phyloP scores from a whole-genome alignment of 1,140 invertebrate genomes.

The Ganaspis sp. region DNA sequence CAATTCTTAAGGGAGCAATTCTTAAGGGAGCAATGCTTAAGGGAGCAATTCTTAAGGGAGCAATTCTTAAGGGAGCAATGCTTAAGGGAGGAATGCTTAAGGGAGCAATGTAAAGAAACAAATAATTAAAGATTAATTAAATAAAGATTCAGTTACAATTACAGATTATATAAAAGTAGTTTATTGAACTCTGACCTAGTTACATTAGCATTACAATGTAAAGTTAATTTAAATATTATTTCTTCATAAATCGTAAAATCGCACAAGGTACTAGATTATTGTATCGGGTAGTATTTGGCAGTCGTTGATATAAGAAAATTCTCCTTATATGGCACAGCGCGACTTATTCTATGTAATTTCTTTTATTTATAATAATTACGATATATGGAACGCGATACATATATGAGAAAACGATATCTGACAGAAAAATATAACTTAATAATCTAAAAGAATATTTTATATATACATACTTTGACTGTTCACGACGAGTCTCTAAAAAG shows the following conservation, averaged over 20 bases:
- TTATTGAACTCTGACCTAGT: slow-evolving; percentile 5
- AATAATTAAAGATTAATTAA: too few relatives aligned
- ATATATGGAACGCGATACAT: background rate
- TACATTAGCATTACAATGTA: slow-evolving; percentile 6
- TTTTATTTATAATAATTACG: slow-evolving; percentile 5
- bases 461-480: background rate
- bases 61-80: too few relatives aligned
- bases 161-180: slow-evolving; percentile 26
- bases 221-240: slow-evolving; percentile 24
- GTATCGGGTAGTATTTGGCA: slow-evolving; percentile 14
- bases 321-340: slow-evolving; percentile 11
- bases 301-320: background rate
- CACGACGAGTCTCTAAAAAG: background rate
- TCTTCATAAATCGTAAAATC: slow-evolving; percentile 11
- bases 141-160: background rate
- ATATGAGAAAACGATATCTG: background rate
- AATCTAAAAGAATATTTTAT: background rate
- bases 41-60: too few relatives aligned
- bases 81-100: too few relatives aligned
- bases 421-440: slow-evolving; percentile 2
- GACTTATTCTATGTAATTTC: background rate
- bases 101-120: too few relatives aligned
- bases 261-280: slow-evolving; percentile 18
- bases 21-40: too few relatives aligned
- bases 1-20: too few relatives aligned